Percentiles rank a stretch among this genome's conserved stretches.
Evolutionary conservation across 2,797 vertebrate genomes (phyloP).

Genomic region (Malurus splendens): DNA sequence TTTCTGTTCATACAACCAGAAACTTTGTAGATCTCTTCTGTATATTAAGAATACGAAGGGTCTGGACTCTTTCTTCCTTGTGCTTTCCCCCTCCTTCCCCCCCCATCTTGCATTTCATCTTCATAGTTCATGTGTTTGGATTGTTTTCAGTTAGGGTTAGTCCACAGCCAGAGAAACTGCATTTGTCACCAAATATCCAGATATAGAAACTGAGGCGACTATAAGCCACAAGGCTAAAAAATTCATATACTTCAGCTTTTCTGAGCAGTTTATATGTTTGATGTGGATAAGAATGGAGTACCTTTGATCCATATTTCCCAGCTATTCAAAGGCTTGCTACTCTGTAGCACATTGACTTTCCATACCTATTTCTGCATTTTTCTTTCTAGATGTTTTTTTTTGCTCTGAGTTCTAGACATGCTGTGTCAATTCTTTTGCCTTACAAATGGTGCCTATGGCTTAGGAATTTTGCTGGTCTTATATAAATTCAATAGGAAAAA

Average conservation of each 20-base stretch:
- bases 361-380: background rate
- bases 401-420: background rate
- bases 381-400: background rate
- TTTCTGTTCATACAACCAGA: background rate
- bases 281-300: background rate
- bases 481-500: background rate
- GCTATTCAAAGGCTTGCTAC: background rate
- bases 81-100: background rate
- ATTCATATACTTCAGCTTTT: background rate
- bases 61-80: background rate
- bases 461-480: background rate
- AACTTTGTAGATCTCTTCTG: background rate
- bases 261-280: background rate
- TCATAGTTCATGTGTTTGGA: background rate
- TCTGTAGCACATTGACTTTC: background rate
- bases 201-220: slow-evolving; percentile 26
- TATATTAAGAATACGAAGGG: background rate
- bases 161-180: background rate
- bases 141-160: slow-evolving; percentile 37
- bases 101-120: slow-evolving; percentile 16
- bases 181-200: slow-evolving; percentile 30
- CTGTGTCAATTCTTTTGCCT: background rate
- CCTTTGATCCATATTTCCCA: background rate
- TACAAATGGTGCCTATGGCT: background rate
- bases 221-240: background rate